Evolutionary conservation across 2,113 vertebrate species (phyloP).

Genomic region (Pogonocichla stellata): DNA sequence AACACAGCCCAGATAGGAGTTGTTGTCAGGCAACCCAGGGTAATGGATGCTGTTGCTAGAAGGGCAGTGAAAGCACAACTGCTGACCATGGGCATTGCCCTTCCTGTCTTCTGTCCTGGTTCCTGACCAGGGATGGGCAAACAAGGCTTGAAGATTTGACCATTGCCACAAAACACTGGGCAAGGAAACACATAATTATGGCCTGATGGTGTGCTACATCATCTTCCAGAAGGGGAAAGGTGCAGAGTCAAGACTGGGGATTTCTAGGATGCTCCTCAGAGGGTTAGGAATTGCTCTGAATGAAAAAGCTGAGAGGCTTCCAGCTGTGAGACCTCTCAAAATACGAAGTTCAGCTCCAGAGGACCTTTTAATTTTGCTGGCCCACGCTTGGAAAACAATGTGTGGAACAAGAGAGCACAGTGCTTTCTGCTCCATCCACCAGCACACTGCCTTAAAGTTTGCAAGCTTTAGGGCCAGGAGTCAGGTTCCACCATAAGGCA

Average conservation of each 20-base stretch:
- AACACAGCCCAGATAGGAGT: rapidly evolving
- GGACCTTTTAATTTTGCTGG: neutral
- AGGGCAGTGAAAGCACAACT: neutral
- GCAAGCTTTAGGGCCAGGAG: neutral
- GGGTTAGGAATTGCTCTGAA: neutral
- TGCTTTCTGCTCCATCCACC: neutral
- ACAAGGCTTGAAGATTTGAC: neutral
- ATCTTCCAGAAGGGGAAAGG: neutral
- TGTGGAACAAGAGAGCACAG: neutral
- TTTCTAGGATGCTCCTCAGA: neutral
- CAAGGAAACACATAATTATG: rapidly evolving
- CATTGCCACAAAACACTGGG: neutral
- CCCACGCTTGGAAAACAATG: rapidly evolving
- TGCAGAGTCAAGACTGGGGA: neutral
- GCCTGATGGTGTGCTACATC: neutral
- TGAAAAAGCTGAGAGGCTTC: neutral
- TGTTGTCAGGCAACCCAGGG: neutral
- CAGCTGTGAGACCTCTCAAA: neutral
- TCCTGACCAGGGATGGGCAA: neutral
- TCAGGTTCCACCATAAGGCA: neutral
- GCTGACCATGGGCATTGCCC: neutral
- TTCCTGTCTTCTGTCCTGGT: neutral
- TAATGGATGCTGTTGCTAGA: neutral
- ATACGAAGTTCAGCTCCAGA: neutral
- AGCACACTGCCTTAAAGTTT: neutral